These are phyloP conservation scores for Eidolon dupreanum DNA, from an alignment of 2,797 vertebrate genomes.

Conservation along the genomic window DNA sequence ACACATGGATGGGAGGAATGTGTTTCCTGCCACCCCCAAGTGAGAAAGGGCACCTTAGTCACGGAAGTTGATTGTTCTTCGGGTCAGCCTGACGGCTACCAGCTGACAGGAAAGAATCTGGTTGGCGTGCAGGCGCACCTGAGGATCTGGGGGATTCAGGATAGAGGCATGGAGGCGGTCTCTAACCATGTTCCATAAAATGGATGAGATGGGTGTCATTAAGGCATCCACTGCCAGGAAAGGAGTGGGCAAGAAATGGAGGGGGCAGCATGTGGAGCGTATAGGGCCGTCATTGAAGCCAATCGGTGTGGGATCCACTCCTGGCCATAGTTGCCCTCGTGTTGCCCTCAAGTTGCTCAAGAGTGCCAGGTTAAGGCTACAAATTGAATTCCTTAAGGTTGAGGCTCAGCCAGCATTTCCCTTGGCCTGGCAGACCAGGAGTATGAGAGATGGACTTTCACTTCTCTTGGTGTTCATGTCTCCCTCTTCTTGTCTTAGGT, in stretches of 20 bases:
- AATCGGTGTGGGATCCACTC: not conserved
- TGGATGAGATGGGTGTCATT: too few relatives aligned
- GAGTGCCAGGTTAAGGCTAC: not conserved
- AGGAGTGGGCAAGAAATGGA: not conserved
- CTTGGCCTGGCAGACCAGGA: too few relatives aligned
- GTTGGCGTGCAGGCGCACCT: not conserved
- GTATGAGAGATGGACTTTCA: not conserved
- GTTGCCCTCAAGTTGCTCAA: not conserved
- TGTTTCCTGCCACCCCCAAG: not conserved
- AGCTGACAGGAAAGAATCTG: not conserved
- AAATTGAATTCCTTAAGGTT: not conserved
- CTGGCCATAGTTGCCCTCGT: not conserved
- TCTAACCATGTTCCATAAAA: too few relatives aligned
- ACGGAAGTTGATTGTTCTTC: not conserved
- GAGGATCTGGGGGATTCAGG: not conserved
- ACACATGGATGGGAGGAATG: not conserved
- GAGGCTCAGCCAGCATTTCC: too few relatives aligned
- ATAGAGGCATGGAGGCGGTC: not conserved
- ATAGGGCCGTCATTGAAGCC: not conserved
- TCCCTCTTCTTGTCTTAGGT: not conserved
- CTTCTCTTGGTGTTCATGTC: not conserved
- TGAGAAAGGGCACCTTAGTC: too few relatives aligned
- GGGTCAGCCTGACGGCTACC: not conserved
- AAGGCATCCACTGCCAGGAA: not conserved
- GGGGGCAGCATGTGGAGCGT: too few relatives aligned